phyloP scores from a whole-genome alignment of 2,113 vertebrate species.

The Rhea pennata region DNA sequence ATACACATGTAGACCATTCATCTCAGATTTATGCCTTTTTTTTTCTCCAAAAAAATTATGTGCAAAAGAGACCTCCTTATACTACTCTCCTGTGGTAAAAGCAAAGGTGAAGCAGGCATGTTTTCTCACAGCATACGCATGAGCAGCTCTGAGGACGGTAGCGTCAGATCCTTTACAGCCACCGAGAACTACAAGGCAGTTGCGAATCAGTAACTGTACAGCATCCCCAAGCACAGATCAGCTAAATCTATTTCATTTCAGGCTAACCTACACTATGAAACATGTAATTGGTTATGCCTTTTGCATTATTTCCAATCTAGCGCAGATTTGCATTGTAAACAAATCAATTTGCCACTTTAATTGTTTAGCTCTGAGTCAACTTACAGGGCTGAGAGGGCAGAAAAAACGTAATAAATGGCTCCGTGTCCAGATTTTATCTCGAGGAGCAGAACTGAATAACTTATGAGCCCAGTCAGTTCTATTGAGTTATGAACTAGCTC shows the following conservation, averaged over 20 bases:
- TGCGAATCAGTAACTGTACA: not conserved
- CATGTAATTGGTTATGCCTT: conserved; percentile 32
- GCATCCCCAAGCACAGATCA: not conserved
- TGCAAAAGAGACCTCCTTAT: not conserved
- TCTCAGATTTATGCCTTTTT: fast-evolving
- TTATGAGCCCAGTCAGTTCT: conserved; percentile 39
- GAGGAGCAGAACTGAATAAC: conserved; percentile 58
- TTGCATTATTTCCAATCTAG: conserved; percentile 36
- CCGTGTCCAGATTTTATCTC: conserved; percentile 46
- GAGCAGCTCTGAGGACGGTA: not conserved
- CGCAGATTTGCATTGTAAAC: conserved; percentile 48
- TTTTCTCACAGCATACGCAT: not conserved
- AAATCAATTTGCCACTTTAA: conserved; percentile 57
- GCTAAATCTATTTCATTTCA: not conserved
- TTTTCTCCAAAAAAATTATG: not conserved
- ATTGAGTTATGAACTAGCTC: conserved; percentile 60
- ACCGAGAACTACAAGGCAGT: not conserved
- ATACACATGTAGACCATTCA: fast-evolving
- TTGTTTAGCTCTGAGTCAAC: conserved; percentile 37
- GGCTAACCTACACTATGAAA: not conserved
- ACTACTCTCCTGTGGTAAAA: not conserved
- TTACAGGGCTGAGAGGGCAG: conserved; percentile 34
- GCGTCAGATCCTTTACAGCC: not conserved
- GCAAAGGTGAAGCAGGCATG: not conserved
- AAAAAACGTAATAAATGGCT: conserved; percentile 47